Evolutionary conservation across 2,113 vertebrate species (phyloP).

Genomic region (Lophura nycthemera): DNA sequence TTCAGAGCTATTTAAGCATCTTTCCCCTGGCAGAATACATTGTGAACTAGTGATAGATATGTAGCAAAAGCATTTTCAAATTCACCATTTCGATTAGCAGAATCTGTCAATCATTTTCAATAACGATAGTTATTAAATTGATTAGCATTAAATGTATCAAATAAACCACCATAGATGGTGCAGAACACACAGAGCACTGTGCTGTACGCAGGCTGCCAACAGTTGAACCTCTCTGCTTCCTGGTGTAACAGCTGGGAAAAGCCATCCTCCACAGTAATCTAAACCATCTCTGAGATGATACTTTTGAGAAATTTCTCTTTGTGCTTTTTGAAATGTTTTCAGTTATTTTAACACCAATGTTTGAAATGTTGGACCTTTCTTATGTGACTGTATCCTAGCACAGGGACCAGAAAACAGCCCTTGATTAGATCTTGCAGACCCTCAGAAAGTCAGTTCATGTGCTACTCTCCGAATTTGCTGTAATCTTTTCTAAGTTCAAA

Average conservation of each 20-base stretch:
- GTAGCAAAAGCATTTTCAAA: neutral
- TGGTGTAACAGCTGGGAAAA: neutral
- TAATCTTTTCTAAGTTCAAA: neutral
- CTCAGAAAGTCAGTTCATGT: fast-evolving
- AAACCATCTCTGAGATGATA: neutral
- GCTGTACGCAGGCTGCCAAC: neutral
- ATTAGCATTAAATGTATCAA: neutral
- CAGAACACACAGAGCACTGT: neutral
- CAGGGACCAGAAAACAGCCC: neutral
- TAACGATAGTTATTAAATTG: neutral
- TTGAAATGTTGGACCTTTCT: neutral
- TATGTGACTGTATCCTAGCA: neutral
- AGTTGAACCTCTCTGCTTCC: neutral
- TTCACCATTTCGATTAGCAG: neutral
- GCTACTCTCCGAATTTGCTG: neutral
- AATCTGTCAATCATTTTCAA: neutral
- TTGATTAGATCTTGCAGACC: neutral
- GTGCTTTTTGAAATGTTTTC: neutral
- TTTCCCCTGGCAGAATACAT: neutral
- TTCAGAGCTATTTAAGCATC: neutral
- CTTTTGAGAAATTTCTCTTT: neutral
- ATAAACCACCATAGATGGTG: fast-evolving
- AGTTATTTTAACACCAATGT: neutral
- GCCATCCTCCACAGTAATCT: neutral
- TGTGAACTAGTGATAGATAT: neutral